These are phyloP conservation scores for Lasioglossum morio DNA, from an alignment of 2,888 invertebrate species.

Conservation along the genomic window DNA sequence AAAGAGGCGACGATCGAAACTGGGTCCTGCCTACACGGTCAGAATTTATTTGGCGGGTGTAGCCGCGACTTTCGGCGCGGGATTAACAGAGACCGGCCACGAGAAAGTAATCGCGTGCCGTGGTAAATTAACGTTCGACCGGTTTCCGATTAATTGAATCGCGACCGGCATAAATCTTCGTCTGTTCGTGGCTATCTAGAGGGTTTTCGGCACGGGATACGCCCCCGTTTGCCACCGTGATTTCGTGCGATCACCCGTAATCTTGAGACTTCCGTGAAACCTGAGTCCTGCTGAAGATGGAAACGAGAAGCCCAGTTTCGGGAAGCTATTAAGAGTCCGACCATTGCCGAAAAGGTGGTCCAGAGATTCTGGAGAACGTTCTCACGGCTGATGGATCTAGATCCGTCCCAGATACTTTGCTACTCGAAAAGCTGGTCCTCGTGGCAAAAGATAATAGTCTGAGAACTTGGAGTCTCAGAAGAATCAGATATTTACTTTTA, in stretches of 20 bases:
- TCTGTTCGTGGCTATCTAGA: not conserved
- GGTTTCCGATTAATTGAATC: not conserved
- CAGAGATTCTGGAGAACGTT: not conserved
- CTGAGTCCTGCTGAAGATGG: not conserved
- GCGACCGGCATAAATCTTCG: not conserved
- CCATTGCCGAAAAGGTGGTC: not conserved
- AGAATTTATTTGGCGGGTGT: conserved; percentile 59
- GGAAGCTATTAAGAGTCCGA: conserved; percentile 1
- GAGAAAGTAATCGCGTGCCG: conserved; percentile 61
- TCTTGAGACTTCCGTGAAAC: not conserved
- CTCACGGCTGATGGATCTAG: not conserved
- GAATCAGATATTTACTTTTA: not conserved
- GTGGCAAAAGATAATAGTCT: not conserved
- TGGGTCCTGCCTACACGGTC: conserved; percentile 52
- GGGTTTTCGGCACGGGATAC: not conserved
- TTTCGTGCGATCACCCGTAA: not conserved
- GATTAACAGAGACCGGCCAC: conserved; percentile 43
- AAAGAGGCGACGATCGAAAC: conserved; percentile 70
- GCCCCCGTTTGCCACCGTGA: not conserved
- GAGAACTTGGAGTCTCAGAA: not conserved
- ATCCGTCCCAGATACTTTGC: not conserved
- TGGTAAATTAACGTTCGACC: conserved; percentile 63
- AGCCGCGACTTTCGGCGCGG: conserved; percentile 39
- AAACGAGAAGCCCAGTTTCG: not conserved
- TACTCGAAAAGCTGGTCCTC: not conserved